A percentile compares a stretch with the other conserved stretches of the same genome.
phyloP scores from a whole-genome alignment of 2,113 vertebrate genomes.

The Hydropotes inermis region DNA sequence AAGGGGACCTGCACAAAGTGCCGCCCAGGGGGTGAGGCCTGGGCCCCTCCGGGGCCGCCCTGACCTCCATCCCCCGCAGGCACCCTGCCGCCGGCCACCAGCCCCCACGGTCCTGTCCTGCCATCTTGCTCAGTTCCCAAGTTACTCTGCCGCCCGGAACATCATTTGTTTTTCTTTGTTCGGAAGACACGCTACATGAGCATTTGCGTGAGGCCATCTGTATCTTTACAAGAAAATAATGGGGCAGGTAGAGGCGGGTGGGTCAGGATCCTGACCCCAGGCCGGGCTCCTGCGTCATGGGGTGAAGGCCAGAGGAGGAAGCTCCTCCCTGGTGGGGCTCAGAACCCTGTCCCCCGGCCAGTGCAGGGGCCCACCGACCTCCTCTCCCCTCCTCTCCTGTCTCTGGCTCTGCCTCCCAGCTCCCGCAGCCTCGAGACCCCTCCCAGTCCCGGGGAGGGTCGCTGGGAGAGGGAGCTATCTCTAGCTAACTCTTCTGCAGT shows the following conservation, averaged over 20 bases:
- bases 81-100: neutral
- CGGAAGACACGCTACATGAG: slow-evolving; percentile 52
- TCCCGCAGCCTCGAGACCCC: neutral
- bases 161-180: slow-evolving; percentile 78
- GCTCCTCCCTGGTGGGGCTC: slow-evolving; percentile 61
- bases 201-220: slow-evolving; percentile 61
- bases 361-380: slow-evolving; percentile 59
- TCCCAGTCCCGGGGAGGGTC: neutral
- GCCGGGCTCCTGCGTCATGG: neutral
- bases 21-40: accelerated
- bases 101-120: neutral
- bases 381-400: neutral
- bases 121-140: neutral
- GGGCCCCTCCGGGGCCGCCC: accelerated
- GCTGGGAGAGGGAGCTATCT: neutral
- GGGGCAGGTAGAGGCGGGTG: slow-evolving; percentile 28
- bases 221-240: slow-evolving; percentile 75
- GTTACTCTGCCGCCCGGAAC: slow-evolving; percentile 13
- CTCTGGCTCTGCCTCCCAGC: neutral
- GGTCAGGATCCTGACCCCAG: slow-evolving; percentile 55
- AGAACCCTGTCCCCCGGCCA: neutral
- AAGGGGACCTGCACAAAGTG: neutral
- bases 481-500: neutral
- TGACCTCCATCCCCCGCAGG: accelerated
- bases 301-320: slow-evolving; percentile 47